phyloP scores from a whole-genome alignment of 2,888 invertebrate species.

The Eupithecia exiguata region DNA sequence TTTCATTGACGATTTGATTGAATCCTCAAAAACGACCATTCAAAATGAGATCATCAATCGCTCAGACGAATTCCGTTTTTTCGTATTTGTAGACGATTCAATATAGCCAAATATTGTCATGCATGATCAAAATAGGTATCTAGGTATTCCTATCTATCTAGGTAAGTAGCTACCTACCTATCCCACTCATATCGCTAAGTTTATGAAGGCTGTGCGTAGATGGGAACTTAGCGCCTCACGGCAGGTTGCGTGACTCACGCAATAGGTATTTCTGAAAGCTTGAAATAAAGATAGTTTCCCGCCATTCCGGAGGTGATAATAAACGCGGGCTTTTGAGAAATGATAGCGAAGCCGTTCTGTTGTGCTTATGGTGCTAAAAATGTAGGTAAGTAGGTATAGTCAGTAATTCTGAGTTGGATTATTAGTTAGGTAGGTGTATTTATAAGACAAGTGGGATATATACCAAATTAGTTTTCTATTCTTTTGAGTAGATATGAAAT shows the following conservation, averaged over 20 bases:
- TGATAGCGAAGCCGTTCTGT: constrained; percentile 49
- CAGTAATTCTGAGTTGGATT: constrained; percentile 40
- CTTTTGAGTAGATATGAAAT: no score
- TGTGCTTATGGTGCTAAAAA: constrained; percentile 49
- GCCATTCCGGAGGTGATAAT: constrained; percentile 57
- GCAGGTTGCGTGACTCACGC: constrained; percentile 65
- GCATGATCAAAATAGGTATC: background rate
- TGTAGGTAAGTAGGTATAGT: constrained; percentile 36
- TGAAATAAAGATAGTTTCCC: constrained; percentile 56
- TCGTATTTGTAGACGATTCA: background rate
- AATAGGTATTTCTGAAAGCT: constrained; percentile 47
- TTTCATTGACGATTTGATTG: background rate
- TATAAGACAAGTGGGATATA: no score
- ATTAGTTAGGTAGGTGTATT: no score
- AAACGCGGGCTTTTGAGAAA: constrained; percentile 51
- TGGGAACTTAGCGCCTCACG: constrained; percentile 12
- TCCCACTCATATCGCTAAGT: constrained; percentile 18
- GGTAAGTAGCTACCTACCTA: background rate
- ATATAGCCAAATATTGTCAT: background rate
- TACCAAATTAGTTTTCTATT: no score
- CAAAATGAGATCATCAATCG: no score
- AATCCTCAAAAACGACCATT: no score
- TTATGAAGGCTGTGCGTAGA: constrained; percentile 18
- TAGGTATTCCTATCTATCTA: background rate
- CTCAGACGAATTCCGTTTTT: no score